Percentiles rank a stretch among this genome's conserved stretches.
Conservation (phyloP, 2,113 vertebrate genomes). For the Hydrochoerus hydrochaeris region DNA sequence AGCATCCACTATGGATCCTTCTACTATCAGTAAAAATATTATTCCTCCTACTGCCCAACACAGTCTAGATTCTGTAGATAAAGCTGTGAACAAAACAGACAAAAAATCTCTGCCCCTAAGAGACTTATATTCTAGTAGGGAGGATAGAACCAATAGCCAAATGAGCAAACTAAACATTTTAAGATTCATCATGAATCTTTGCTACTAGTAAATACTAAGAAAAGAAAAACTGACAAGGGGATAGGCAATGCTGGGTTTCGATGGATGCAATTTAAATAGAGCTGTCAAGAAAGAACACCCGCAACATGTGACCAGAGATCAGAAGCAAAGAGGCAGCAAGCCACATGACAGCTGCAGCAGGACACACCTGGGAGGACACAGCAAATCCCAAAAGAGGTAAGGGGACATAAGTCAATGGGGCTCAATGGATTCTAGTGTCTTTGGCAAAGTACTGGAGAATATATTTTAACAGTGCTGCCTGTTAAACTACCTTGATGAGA, state of each 20-base stretch:
- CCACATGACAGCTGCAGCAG: background rate
- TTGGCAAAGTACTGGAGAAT: background rate
- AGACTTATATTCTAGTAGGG: background rate
- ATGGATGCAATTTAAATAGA: background rate
- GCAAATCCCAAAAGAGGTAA: background rate
- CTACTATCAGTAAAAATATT: background rate
- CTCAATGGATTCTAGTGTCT: background rate
- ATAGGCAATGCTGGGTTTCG: slow-evolving; percentile 67
- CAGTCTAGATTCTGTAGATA: background rate
- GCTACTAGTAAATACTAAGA: background rate
- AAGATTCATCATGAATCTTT: background rate
- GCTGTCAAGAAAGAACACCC: background rate
- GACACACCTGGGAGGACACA: background rate
- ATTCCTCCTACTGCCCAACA: too few relatives aligned
- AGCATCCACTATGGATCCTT: slow-evolving; percentile 80
- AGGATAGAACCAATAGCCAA: background rate
- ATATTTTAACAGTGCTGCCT: background rate
- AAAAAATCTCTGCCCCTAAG: background rate
- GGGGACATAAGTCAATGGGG: background rate
- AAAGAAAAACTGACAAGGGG: slow-evolving; percentile 77
- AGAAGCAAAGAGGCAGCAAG: background rate
- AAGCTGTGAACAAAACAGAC: background rate
- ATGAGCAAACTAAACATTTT: slow-evolving; percentile 36
- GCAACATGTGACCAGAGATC: background rate
- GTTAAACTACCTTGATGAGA: background rate